Evolutionary conservation across 2,888 invertebrate genomes (phyloP), one percentile per base, ranked within the genome.

Genomic region (Campoplex capitator): DNA sequence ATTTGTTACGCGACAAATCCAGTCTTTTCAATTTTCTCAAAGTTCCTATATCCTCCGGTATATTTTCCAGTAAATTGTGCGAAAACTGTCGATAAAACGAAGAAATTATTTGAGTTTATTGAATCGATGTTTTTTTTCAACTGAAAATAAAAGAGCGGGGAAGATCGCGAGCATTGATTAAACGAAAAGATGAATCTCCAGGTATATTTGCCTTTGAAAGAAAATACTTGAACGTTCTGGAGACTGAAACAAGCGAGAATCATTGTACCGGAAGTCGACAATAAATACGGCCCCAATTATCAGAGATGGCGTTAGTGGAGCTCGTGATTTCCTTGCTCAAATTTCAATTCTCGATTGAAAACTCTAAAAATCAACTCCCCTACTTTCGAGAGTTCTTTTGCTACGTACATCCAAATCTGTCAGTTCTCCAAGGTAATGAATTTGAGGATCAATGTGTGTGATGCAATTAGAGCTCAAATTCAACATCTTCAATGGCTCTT

Each of bases 401-500:
- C 28, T 79, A 93, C 95, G 95, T 95, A 97, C 97, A 95, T 97
- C 96, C 91, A 97, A 95, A 70, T 96, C 96, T 58, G 96, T 95
- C 73, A 98, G 95, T 91, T 97, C 96, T 89, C 96, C 95, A 85
- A 98, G 95, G 90, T 96, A 95, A 91, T 96, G 95, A 89, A 98
- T 95, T 92, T 96, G 95, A 54, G 95, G 94, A 81, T 97, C 96
- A 91, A 98, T 95, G 88, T 94, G 94, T 85, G 95, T 95, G 87
- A 98, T 95, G 85, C 96, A 95, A 94, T 98, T 98, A 18, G 96
- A 97, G 92, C 97, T 97, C 80, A 97, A 95, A 94, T 98, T 98
- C 88, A 98, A 95, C 91, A 96, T 96, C 86, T 96, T 97, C 35
- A 98, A 95, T 2, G 97, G 97, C 90, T 97, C 96, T 91, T 97